Evolutionary conservation across 2,888 invertebrate species (phyloP).

Genomic region (Aphodius sticticus): DNA sequence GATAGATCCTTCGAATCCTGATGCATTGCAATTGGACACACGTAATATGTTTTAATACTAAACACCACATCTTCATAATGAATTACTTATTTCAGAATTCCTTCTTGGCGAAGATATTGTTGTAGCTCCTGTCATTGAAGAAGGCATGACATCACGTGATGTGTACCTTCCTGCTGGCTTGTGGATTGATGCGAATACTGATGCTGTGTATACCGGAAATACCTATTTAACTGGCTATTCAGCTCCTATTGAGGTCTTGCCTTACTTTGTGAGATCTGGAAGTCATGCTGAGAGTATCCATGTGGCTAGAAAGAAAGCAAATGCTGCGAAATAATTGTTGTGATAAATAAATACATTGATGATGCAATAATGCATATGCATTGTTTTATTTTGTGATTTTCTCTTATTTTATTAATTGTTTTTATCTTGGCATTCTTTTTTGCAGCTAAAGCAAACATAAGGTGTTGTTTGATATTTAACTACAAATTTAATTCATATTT

Average conservation of each 20-base stretch:
- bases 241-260: conserved; percentile 73
- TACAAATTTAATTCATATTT: too few species aligned
- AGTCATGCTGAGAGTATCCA: conserved; percentile 32
- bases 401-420: too few species aligned
- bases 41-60: conserved; percentile 28
- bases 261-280: conserved; percentile 66
- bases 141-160: conserved; percentile 69
- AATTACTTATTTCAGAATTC: conserved; percentile 68
- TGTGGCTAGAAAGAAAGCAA: background rate
- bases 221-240: conserved; percentile 69
- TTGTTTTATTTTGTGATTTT: too few species aligned
- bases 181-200: conserved; percentile 69
- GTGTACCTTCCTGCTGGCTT: conserved; percentile 79
- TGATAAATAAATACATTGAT: background rate
- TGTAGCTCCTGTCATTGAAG: conserved; percentile 78
- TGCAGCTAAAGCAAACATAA: too few species aligned
- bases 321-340: background rate
- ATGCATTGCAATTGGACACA: conserved; percentile 35
- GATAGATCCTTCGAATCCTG: conserved; percentile 57
- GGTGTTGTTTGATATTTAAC: too few species aligned
- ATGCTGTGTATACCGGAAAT: conserved; percentile 47
- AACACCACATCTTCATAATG: too few species aligned
- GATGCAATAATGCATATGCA: too few species aligned
- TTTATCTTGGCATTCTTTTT: too few species aligned
- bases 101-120: conserved; percentile 79